These are phyloP conservation scores for Ectropis crepuscularia DNA, from an alignment of 2,888 invertebrate species.

Conservation along the genomic window DNA sequence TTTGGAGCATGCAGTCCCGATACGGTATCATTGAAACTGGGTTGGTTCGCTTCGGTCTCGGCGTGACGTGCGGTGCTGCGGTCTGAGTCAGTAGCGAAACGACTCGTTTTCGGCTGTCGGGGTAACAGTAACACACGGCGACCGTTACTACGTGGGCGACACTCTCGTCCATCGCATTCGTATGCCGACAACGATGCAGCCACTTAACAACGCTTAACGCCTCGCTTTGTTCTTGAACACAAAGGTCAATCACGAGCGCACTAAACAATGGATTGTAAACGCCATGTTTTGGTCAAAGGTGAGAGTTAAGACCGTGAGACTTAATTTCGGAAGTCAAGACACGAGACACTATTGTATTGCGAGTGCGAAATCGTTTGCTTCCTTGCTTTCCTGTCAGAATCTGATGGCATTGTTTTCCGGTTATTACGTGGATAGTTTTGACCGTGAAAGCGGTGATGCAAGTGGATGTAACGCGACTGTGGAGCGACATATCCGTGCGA, in stretches of 20 bases:
- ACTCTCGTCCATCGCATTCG: slow-evolving; percentile 56
- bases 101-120: slow-evolving; percentile 68
- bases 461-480: slow-evolving; percentile 39
- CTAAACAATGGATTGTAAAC: slow-evolving; percentile 47
- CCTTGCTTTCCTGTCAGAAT: slow-evolving; percentile 24
- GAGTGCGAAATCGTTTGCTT: slow-evolving; percentile 17
- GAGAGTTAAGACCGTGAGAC: slow-evolving; percentile 48
- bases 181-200: slow-evolving; percentile 46
- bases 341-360: slow-evolving; percentile 28
- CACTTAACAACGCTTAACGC: slow-evolving; percentile 39
- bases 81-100: slow-evolving; percentile 69
- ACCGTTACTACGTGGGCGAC: slow-evolving; percentile 75
- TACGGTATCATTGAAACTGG: slow-evolving; percentile 43
- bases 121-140: slow-evolving; percentile 70
- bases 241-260: slow-evolving; percentile 56
- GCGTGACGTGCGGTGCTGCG: slow-evolving; percentile 46
- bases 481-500: slow-evolving; percentile 56
- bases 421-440: slow-evolving; percentile 20
- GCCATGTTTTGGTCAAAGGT: slow-evolving; percentile 43
- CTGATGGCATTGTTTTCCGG: slow-evolving; percentile 25
- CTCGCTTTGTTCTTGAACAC: slow-evolving; percentile 53
- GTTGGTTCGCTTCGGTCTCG: slow-evolving; percentile 44
- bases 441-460: slow-evolving; percentile 40
- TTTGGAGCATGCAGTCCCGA: slow-evolving; percentile 25
- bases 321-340: slow-evolving; percentile 38